Evolutionary conservation across 2,113 vertebrate genomes (phyloP).

Genomic region (Hypomesus transpacificus): DNA sequence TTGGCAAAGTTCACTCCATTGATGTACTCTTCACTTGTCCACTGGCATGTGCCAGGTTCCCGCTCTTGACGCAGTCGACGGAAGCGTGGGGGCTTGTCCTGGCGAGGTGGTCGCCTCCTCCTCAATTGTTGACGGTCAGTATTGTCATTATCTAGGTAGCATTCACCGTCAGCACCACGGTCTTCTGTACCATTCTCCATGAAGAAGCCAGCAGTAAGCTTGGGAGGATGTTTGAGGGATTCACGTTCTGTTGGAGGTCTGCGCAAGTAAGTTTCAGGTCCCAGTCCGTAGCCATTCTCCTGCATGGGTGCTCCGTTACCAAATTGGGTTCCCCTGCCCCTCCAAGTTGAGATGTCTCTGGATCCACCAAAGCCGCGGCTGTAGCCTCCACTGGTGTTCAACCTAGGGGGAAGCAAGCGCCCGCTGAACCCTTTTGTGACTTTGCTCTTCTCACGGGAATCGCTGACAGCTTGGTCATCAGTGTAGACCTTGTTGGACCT

Average conservation of each 20-base stretch:
- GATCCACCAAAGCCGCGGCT: constrained; percentile 74
- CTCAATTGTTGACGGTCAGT: constrained; percentile 84
- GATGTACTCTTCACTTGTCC: constrained; percentile 82
- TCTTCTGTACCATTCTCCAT: constrained; percentile 81
- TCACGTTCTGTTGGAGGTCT: constrained; percentile 78
- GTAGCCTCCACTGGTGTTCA: constrained; percentile 80
- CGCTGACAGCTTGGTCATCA: constrained; percentile 75
- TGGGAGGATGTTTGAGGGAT: constrained; percentile 74
- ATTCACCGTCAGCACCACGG: constrained; percentile 78
- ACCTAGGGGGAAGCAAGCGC: constrained; percentile 84
- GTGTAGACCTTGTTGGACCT: constrained; percentile 86
- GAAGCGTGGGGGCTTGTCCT: constrained; percentile 95
- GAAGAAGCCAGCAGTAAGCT: constrained; percentile 73
- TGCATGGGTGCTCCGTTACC: constrained; percentile 68
- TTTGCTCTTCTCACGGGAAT: constrained; percentile 76
- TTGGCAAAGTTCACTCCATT: constrained; percentile 72
- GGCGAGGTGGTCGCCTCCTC: constrained; percentile 87
- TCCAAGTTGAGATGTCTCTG: constrained; percentile 84
- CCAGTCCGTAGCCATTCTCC: constrained; percentile 77
- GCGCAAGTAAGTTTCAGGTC: constrained; percentile 69
- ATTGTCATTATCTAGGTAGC: constrained; percentile 77
- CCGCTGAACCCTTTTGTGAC: constrained; percentile 78
- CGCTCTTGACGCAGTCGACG: constrained; percentile 87
- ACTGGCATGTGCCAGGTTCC: constrained; percentile 77
- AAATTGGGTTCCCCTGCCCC: constrained; percentile 72